phyloP scores from a whole-genome alignment of 2,113 vertebrate species.

The Crotalus viridis region DNA sequence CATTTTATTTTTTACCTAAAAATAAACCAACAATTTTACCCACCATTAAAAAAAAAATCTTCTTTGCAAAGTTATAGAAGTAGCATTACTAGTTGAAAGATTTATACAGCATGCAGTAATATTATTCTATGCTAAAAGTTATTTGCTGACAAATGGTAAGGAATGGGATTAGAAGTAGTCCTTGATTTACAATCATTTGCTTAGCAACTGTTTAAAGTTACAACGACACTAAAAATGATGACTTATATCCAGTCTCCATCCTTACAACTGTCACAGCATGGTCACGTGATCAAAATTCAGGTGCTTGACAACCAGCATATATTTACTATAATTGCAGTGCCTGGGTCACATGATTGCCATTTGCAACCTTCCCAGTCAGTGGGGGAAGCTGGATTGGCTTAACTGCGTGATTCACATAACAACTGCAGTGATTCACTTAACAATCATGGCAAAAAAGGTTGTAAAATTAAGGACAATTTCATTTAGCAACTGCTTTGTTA shows the following conservation, averaged over 20 bases:
- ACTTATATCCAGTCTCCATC: not conserved
- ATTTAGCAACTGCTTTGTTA: not conserved
- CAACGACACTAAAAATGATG: not conserved
- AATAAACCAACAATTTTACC: not conserved
- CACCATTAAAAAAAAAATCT: not conserved
- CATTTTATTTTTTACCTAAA: not conserved
- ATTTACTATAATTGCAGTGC: not conserved
- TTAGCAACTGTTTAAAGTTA: not conserved
- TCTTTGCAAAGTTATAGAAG: not conserved
- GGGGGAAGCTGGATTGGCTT: not conserved
- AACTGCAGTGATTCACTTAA: not conserved
- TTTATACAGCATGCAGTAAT: not conserved
- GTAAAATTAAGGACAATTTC: not conserved
- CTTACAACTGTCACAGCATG: not conserved
- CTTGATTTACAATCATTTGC: not conserved
- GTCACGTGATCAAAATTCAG: not conserved
- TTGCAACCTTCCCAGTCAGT: not conserved
- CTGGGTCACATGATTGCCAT: not conserved
- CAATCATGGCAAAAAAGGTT: not conserved
- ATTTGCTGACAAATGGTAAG: not conserved
- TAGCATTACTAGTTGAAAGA: not conserved
- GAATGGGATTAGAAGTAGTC: not conserved
- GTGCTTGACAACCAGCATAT: not conserved
- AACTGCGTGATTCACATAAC: not conserved
- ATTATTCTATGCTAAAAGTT: not conserved